Evolutionary conservation across 2,113 vertebrate species (phyloP).

Genomic region (Tylochromis polylepis): DNA sequence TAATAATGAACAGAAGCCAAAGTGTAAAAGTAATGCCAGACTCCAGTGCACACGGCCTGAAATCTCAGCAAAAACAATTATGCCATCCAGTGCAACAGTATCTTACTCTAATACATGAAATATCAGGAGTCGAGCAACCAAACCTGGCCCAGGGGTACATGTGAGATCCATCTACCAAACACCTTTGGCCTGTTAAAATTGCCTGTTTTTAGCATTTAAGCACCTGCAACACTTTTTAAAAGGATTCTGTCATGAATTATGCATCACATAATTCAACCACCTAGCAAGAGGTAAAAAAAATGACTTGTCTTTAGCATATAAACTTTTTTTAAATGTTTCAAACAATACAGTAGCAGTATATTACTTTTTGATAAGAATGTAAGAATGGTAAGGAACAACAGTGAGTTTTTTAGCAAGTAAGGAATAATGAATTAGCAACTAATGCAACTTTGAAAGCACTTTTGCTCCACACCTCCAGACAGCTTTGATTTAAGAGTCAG

Average conservation of each 20-base stretch:
- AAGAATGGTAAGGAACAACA: background rate
- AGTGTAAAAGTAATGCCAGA: background rate
- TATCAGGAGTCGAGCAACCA: background rate
- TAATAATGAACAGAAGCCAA: background rate
- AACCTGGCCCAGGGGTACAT: background rate
- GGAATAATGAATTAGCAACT: background rate
- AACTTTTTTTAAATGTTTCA: background rate
- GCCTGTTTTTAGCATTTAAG: background rate
- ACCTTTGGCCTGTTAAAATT: background rate
- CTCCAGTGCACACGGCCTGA: background rate
- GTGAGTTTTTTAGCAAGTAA: background rate
- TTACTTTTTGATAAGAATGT: background rate
- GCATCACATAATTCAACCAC: background rate
- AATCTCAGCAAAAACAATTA: background rate
- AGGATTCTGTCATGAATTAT: background rate
- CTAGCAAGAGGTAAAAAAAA: background rate
- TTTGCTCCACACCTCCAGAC: background rate
- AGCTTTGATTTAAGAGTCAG: background rate
- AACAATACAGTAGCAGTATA: background rate
- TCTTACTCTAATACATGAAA: background rate
- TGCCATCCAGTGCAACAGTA: background rate
- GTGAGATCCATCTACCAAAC: background rate
- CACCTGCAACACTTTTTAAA: background rate
- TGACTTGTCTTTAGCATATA: background rate
- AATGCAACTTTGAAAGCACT: background rate